These are phyloP conservation scores for Apocheima hispidaria DNA, from an alignment of 2,888 invertebrate genomes.

Conservation along the genomic window DNA sequence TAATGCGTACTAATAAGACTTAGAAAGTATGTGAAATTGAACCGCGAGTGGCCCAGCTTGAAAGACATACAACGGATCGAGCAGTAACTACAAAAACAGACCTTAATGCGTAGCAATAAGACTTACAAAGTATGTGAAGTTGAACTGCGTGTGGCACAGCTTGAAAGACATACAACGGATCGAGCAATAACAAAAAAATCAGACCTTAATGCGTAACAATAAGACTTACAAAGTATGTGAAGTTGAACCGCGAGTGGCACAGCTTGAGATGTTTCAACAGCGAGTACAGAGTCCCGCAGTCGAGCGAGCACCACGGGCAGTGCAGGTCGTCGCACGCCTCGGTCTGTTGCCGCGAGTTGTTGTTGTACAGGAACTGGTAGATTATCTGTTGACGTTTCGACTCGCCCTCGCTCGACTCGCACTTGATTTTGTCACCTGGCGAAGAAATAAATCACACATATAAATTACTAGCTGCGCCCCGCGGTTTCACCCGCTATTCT, in stretches of 20 bases:
- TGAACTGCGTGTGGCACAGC: background rate
- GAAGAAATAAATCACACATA: background rate
- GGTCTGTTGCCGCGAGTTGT: conserved; percentile 97
- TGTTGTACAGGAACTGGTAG: conserved; percentile 98
- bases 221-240: conserved; percentile 93
- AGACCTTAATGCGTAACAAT: conserved; percentile 22
- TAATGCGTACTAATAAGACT: background rate
- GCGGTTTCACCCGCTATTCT: too few species aligned
- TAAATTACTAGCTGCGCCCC: too few species aligned
- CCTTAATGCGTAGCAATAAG: background rate
- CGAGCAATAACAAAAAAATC: too few species aligned
- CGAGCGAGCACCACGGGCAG: conserved; percentile 98
- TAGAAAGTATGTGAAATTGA: background rate
- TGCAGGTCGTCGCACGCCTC: conserved; percentile 97
- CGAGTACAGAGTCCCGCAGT: conserved; percentile 95
- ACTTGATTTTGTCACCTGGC: conserved; percentile 68
- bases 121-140: conserved; percentile 3
- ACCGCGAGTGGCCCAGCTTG: background rate
- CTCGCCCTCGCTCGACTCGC: conserved; percentile 59
- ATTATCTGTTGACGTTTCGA: conserved; percentile 91
- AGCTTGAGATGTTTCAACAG: conserved; percentile 97
- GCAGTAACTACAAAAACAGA: conserved; percentile 37
- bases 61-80: too few species aligned
- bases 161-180: too few species aligned
- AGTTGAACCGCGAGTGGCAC: conserved; percentile 97